A percentile compares a stretch with the other conserved stretches of the same genome.
phyloP scores from a whole-genome alignment of 1,140 invertebrate species.

The Pseudomyrmex flavicornis region DNA sequence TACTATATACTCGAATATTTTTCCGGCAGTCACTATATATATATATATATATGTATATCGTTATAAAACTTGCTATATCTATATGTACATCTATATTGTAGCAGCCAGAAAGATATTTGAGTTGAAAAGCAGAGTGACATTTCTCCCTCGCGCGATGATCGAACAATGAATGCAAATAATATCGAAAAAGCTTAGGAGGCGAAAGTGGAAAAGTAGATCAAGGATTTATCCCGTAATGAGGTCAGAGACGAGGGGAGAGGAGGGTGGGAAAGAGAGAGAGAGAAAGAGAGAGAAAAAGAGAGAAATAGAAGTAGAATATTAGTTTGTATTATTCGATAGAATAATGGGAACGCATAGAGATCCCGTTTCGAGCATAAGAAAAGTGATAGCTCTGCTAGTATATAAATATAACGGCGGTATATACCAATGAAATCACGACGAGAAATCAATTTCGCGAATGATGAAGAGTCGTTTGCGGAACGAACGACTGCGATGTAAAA shows the following conservation, averaged over 20 bases:
- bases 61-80: too few relatives aligned
- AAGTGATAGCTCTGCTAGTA: slow-evolving; percentile 32
- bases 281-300: neutral
- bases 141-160: neutral
- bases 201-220: slow-evolving; percentile 45
- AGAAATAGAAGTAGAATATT: slow-evolving; percentile 36
- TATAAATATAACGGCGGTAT: slow-evolving; percentile 13
- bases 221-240: slow-evolving; percentile 46
- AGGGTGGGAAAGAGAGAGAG: neutral
- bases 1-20: neutral
- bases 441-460: slow-evolving; percentile 31
- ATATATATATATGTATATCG: too few relatives aligned
- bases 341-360: slow-evolving; percentile 20
- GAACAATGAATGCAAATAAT: slow-evolving; percentile 9
- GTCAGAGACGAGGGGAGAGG: neutral
- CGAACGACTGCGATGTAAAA: neutral
- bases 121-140: too few relatives aligned
- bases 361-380: slow-evolving; percentile 36
- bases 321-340: slow-evolving; percentile 45
- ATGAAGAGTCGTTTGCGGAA: neutral
- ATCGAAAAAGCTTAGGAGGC: slow-evolving; percentile 43
- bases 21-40: too few relatives aligned
- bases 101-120: too few relatives aligned
- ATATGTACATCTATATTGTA: too few relatives aligned
- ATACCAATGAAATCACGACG: slow-evolving; percentile 17